Evolutionary conservation across 2,113 vertebrate genomes (phyloP).

Genomic region (Plotosus lineatus): DNA sequence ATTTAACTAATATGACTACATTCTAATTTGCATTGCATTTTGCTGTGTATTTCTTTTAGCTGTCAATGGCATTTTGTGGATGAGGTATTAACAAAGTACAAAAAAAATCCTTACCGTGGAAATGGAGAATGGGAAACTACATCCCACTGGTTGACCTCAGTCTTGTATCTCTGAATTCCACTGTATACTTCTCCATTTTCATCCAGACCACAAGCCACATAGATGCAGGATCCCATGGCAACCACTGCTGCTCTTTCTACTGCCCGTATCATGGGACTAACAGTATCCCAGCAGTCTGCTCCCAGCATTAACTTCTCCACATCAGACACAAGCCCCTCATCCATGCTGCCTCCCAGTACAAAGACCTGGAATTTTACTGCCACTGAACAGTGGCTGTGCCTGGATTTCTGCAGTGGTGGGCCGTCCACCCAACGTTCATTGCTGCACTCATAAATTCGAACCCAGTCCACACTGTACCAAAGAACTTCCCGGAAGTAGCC

Average conservation of each 20-base stretch:
- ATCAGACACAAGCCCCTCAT: conserved; percentile 73
- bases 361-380: conserved; percentile 75
- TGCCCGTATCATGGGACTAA: conserved; percentile 75
- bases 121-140: conserved; percentile 82
- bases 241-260: conserved; percentile 80
- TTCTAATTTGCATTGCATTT: too few species aligned
- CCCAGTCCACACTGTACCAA: conserved; percentile 88
- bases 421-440: conserved; percentile 80
- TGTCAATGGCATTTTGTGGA: neutral
- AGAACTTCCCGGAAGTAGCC: conserved; percentile 83
- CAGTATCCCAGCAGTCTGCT: conserved; percentile 73
- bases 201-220: conserved; percentile 85
- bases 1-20: too few species aligned
- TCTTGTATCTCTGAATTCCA: conserved; percentile 80
- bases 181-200: conserved; percentile 82
- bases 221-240: conserved; percentile 71
- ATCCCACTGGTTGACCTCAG: conserved; percentile 76
- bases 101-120: conserved; percentile 72
- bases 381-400: conserved; percentile 81
- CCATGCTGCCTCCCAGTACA: conserved; percentile 81
- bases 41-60: too few species aligned
- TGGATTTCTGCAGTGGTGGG: conserved; percentile 78
- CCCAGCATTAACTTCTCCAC: conserved; percentile 77
- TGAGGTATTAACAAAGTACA: neutral
- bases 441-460: conserved; percentile 76